phyloP scores from a whole-genome alignment of 1,140 invertebrate species.

The Pachypsylla venusta region DNA sequence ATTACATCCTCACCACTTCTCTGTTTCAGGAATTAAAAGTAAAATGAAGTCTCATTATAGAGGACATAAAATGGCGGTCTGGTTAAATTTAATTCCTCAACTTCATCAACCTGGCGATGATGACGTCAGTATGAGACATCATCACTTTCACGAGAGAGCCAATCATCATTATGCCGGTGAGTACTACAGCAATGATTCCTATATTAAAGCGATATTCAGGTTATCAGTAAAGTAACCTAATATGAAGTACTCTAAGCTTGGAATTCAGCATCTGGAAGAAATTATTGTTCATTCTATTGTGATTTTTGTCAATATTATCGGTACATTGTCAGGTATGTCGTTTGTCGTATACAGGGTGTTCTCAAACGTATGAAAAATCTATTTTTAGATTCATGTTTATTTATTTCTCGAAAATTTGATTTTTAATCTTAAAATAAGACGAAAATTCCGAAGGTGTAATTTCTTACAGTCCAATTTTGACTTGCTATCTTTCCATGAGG shows the following conservation, averaged over 20 bases:
- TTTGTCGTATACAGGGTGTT: not conserved
- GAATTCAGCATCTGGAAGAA: not conserved
- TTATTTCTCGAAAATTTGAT: no score
- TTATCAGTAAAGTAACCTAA: not conserved
- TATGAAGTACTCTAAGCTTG: not conserved
- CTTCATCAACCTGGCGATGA: constrained; percentile 60
- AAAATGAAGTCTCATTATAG: constrained; percentile 70
- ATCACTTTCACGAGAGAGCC: constrained; percentile 55
- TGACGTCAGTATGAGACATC: constrained; percentile 55
- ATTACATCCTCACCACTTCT: no score
- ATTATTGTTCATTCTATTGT: not conserved
- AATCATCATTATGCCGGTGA: constrained; percentile 50
- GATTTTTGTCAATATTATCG: not conserved
- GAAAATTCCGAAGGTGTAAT: no score
- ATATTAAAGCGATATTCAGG: not conserved
- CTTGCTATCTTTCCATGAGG: no score
- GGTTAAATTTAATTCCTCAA: constrained; percentile 79
- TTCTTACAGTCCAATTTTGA: no score
- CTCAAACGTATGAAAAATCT: not conserved
- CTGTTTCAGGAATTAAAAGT: constrained; percentile 45
- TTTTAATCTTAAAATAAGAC: no score
- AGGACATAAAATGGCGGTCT: constrained; percentile 81
- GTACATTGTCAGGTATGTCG: not conserved
- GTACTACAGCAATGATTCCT: not conserved
- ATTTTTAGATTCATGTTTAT: no score